Evolutionary conservation across 2,888 invertebrate species (phyloP).

Genomic region (Aquatica leii): DNA sequence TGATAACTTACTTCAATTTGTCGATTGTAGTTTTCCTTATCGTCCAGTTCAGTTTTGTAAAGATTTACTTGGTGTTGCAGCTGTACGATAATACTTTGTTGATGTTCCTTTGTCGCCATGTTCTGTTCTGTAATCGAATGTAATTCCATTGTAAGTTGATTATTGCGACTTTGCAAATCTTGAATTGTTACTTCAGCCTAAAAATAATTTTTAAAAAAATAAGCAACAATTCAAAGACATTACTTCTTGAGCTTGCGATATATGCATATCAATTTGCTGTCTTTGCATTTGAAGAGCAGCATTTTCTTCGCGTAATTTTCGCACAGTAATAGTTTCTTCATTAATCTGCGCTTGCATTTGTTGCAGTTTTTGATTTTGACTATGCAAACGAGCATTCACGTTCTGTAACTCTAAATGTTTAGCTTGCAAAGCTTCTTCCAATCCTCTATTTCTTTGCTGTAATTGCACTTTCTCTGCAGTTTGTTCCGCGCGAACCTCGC

Average conservation of each 20-base stretch:
- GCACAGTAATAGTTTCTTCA: slow-evolving; percentile 63
- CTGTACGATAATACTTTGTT: slow-evolving; percentile 48
- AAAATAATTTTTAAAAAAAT: slow-evolving; percentile 31
- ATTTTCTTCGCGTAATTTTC: slow-evolving; percentile 66
- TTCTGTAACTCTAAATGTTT: slow-evolving; percentile 69
- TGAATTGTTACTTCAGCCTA: slow-evolving; percentile 57
- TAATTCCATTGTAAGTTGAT: slow-evolving; percentile 61
- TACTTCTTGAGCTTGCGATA: slow-evolving; percentile 68
- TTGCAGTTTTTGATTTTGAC: slow-evolving; percentile 66
- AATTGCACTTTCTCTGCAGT: slow-evolving; percentile 72
- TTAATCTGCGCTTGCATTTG: slow-evolving; percentile 70
- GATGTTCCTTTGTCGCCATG: slow-evolving; percentile 51
- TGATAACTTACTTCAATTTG: slow-evolving; percentile 61
- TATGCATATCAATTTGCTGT: slow-evolving; percentile 72
- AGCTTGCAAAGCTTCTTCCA: slow-evolving; percentile 65
- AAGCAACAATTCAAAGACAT: slow-evolving; percentile 12
- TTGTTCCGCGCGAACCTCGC: slow-evolving; percentile 77
- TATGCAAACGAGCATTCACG: slow-evolving; percentile 68
- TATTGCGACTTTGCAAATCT: slow-evolving; percentile 53
- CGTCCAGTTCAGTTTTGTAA: slow-evolving; percentile 64
- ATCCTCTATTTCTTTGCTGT: slow-evolving; percentile 64
- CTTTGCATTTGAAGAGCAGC: slow-evolving; percentile 68
- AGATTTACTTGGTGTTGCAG: slow-evolving; percentile 51
- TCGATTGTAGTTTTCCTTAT: slow-evolving; percentile 63
- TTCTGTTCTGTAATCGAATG: slow-evolving; percentile 57